Evolutionary conservation across 2,888 invertebrate species (phyloP).

Genomic region (Erynnis tages): DNA sequence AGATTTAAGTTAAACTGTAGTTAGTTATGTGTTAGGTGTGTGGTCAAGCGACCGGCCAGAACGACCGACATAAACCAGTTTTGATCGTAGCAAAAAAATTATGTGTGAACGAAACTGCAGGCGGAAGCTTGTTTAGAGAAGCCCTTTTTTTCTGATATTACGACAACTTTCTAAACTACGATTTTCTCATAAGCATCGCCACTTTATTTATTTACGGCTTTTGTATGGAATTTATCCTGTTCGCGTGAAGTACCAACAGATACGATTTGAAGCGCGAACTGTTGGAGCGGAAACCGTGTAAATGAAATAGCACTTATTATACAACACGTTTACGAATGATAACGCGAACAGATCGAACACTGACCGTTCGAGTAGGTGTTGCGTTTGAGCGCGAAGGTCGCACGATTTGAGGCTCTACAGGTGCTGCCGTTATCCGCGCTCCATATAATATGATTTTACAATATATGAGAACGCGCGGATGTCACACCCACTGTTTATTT

Average conservation of each 20-base stretch:
- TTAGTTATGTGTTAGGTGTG: conserved; percentile 7
- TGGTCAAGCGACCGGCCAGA: conserved; percentile 6
- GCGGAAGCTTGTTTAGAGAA: conserved; percentile 23
- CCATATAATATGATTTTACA: too few relatives aligned
- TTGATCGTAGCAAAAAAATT: conserved; percentile 17
- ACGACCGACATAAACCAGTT: conserved; percentile 26
- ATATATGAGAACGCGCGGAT: conserved; percentile 4
- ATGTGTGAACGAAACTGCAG: conserved; percentile 23
- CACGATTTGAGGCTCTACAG: conserved; percentile 60
- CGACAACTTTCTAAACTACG: too few relatives aligned
- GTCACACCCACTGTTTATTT: conserved; percentile 13
- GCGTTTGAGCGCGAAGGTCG: conserved; percentile 62
- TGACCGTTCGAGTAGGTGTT: conserved; percentile 59
- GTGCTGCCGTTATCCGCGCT: conserved; percentile 39
- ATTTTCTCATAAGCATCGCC: too few relatives aligned
- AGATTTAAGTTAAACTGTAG: not conserved
- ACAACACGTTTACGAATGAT: not conserved
- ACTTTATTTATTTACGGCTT: too few relatives aligned
- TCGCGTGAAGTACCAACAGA: not conserved
- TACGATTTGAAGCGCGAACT: not conserved
- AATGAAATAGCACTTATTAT: not conserved
- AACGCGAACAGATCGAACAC: conserved; percentile 35
- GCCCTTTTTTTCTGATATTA: conserved; percentile 14
- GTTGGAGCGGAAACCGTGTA: not conserved
- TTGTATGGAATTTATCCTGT: too few relatives aligned